These are phyloP conservation scores for Sebastes glaucus DNA, from an alignment of 2,797 vertebrate genomes.

Conservation along the genomic window DNA sequence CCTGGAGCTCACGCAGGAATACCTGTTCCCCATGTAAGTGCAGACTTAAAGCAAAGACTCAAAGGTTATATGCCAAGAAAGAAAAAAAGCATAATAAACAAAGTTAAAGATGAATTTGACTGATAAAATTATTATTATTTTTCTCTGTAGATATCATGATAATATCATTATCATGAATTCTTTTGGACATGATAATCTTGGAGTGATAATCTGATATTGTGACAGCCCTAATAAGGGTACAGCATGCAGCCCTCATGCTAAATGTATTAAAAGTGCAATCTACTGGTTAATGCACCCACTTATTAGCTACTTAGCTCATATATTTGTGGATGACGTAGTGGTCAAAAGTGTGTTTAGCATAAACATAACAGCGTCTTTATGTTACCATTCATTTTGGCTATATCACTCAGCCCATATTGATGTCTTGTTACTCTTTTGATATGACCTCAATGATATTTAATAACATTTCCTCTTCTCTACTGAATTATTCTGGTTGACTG, in stretches of 20 bases:
- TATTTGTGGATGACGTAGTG: neutral
- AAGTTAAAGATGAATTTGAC: neutral
- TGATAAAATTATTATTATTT: too few relatives aligned
- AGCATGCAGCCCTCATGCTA: neutral
- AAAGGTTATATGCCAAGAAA: neutral
- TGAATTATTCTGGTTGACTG: neutral
- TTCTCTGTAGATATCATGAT: too few relatives aligned
- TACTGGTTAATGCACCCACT: neutral
- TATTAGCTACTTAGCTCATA: too few relatives aligned
- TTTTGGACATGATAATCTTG: too few relatives aligned
- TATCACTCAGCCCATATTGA: neutral
- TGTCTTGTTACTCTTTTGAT: neutral
- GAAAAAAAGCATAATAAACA: neutral
- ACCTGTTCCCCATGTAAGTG: slow-evolving; percentile 93
- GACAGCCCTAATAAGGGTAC: neutral
- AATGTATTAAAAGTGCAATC: neutral
- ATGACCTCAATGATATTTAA: neutral
- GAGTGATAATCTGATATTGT: neutral
- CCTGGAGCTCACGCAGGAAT: slow-evolving; percentile 95
- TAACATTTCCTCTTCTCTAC: neutral
- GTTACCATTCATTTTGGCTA: too few relatives aligned
- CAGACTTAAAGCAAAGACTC: neutral
- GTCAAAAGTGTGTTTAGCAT: neutral
- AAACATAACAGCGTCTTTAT: neutral
- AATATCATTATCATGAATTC: too few relatives aligned